These are phyloP conservation scores for Cheumatopsyche charites DNA, from an alignment of 1,140 invertebrate species.

Conservation along the genomic window DNA sequence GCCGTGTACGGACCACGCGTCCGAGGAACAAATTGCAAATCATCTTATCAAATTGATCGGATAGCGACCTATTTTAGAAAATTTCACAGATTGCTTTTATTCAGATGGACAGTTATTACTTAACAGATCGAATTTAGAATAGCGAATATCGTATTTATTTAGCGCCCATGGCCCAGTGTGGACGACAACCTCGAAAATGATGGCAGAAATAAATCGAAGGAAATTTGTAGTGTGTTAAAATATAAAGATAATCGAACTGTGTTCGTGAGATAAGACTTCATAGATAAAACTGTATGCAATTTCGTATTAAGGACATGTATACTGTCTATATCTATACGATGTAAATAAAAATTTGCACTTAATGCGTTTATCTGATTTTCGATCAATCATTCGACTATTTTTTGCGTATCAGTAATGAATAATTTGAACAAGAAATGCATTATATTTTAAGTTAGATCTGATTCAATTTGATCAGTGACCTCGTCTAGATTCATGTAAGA, in stretches of 20 bases:
- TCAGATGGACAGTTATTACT: not conserved
- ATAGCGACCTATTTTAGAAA: constrained; percentile 17
- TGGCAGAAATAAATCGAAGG: too few species aligned
- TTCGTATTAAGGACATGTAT: too few species aligned
- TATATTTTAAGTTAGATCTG: too few species aligned
- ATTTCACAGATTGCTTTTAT: too few species aligned
- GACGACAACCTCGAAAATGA: not conserved
- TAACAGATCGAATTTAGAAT: not conserved
- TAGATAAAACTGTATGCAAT: too few species aligned
- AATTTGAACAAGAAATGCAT: too few species aligned
- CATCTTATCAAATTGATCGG: constrained; percentile 21
- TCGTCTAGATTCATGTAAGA: too few species aligned
- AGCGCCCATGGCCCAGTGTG: constrained; percentile 7
- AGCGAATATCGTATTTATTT: not conserved
- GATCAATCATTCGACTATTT: constrained; percentile 2
- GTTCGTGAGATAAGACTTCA: too few species aligned
- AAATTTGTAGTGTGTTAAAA: too few species aligned
- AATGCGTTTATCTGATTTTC: constrained; percentile 8
- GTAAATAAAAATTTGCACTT: not conserved
- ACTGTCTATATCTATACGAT: not conserved
- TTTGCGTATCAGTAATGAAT: too few species aligned
- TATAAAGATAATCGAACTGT: too few species aligned
- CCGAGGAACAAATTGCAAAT: constrained; percentile 25
- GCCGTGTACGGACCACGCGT: not conserved
- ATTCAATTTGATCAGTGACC: too few species aligned